phyloP scores from a whole-genome alignment of 2,113 vertebrate species.

The Crotalus tigris region DNA sequence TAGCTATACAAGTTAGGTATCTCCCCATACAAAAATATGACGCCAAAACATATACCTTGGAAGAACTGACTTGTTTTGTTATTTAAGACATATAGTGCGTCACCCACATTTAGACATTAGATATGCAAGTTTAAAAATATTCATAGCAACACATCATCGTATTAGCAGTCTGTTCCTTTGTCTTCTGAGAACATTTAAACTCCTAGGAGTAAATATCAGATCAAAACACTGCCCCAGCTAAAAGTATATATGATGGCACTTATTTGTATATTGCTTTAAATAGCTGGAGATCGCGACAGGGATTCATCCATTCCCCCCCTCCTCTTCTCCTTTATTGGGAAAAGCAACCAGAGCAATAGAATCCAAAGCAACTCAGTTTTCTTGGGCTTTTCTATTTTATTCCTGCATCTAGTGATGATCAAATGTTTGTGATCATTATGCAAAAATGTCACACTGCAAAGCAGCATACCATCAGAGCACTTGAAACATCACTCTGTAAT shows the following conservation, averaged over 20 bases:
- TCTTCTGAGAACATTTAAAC: constrained; percentile 31
- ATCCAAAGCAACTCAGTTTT: background rate
- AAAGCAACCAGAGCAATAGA: background rate
- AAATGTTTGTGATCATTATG: background rate
- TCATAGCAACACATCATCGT: constrained; percentile 19
- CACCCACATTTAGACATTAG: constrained; percentile 39
- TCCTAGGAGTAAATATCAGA: constrained; percentile 19
- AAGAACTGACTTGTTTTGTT: background rate
- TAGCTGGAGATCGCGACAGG: constrained; percentile 43
- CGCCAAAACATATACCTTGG: constrained; percentile 20
- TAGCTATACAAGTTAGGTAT: background rate
- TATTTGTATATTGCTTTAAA: constrained; percentile 31
- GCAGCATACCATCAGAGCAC: background rate
- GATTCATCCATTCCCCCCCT: constrained; percentile 17
- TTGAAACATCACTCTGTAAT: background rate
- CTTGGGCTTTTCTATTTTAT: background rate
- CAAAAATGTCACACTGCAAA: background rate
- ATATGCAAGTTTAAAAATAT: constrained; percentile 35
- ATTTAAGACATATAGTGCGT: constrained; percentile 40
- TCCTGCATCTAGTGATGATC: background rate
- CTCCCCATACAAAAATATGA: constrained; percentile 6
- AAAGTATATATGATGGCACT: constrained; percentile 11
- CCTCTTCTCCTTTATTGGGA: background rate
- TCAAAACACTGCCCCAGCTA: constrained; percentile 3
- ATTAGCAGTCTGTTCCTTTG: constrained; percentile 29